Conservation (phyloP, 2,797 vertebrate species). For the Lithobates sylvaticus region DNA sequence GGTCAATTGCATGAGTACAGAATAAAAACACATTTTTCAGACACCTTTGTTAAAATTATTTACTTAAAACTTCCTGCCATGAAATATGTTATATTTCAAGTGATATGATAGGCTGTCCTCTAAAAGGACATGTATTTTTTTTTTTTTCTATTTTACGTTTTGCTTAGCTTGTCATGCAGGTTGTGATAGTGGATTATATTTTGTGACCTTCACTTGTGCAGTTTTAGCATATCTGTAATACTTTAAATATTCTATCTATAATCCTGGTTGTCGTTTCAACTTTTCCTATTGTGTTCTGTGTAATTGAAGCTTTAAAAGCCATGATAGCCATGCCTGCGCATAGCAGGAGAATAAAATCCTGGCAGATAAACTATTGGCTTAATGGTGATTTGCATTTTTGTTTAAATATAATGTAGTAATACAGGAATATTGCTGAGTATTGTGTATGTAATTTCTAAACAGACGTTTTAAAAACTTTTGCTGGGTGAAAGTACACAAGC, state of each 20-base stretch:
- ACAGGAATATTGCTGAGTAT: not conserved
- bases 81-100: constrained; percentile 19
- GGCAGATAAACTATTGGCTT: constrained; percentile 6
- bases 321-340: constrained; percentile 1
- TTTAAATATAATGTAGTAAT: constrained; percentile 11
- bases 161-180: constrained; percentile 24
- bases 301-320: constrained; percentile 43
- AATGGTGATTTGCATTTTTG: not conserved
- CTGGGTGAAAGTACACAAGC: no score
- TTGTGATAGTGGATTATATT: constrained; percentile 52
- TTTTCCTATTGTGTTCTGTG: constrained; percentile 41
- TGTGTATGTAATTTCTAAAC: no score
- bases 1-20: not conserved
- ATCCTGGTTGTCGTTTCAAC: constrained; percentile 35
- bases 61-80: constrained; percentile 15
- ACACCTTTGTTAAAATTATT: constrained; percentile 12
- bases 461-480: no score
- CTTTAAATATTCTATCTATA: constrained; percentile 45
- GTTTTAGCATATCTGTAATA: constrained; percentile 48
- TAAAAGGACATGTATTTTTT: constrained; percentile 19
- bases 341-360: constrained; percentile 23
- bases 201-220: constrained; percentile 48
- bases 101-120: constrained; percentile 24
- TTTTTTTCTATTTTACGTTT: constrained; percentile 37
- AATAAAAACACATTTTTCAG: constrained; percentile 1